Evolutionary conservation across 2,113 vertebrate species (phyloP).

Genomic region (Chlorocebus sabaeus): DNA sequence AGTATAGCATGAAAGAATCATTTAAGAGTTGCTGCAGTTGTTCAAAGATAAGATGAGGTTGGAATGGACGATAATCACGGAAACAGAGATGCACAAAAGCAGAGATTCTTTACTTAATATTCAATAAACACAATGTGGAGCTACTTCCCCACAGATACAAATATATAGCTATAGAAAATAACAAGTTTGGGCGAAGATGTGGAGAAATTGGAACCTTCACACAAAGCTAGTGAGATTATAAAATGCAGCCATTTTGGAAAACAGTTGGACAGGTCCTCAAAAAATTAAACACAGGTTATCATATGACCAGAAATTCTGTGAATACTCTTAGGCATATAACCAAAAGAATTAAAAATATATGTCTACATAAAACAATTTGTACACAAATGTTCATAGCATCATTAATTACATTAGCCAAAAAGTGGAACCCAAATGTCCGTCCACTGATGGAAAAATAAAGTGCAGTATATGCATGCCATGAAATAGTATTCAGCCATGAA

Average conservation of each 20-base stretch:
- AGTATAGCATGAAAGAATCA: neutral
- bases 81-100: neutral
- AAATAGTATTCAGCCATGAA: neutral
- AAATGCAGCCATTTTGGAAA: neutral
- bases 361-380: neutral
- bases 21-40: neutral
- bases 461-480: neutral
- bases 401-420: neutral
- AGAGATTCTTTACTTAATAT: neutral
- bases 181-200: neutral
- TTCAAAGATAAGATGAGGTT: neutral
- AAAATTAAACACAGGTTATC: neutral
- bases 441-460: neutral
- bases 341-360: neutral
- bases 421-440: neutral
- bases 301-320: neutral
- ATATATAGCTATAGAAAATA: neutral
- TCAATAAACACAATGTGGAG: neutral
- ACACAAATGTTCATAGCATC: neutral
- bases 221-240: neutral
- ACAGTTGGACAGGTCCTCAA: neutral
- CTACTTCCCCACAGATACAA: neutral
- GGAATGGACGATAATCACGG: neutral
- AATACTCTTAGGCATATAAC: neutral
- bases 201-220: neutral